Evolutionary conservation across 2,888 invertebrate genomes (phyloP).

Genomic region (Acanthopleura granulata): DNA sequence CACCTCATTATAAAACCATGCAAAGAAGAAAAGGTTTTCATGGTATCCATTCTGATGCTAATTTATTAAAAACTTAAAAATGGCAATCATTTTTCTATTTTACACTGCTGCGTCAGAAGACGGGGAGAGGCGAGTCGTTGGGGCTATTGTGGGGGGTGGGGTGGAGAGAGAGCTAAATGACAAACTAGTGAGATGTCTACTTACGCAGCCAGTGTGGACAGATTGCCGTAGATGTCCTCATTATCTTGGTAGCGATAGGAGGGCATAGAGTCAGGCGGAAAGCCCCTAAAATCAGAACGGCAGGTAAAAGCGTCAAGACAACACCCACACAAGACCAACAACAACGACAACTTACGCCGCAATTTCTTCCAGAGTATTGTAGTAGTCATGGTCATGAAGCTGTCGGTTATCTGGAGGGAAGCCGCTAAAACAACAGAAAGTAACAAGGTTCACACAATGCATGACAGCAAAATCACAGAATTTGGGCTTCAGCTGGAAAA

Average conservation of each 20-base stretch:
- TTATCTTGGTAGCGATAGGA: slow-evolving; percentile 44
- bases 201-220: slow-evolving; percentile 68
- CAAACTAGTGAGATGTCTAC: slow-evolving; percentile 22
- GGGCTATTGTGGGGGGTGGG: neutral
- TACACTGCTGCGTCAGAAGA: too few species aligned
- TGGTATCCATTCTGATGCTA: too few species aligned
- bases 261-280: slow-evolving; percentile 48
- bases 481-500: too few species aligned
- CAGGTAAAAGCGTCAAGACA: slow-evolving; percentile 21
- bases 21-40: too few species aligned
- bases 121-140: too few species aligned
- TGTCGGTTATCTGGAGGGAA: slow-evolving; percentile 76
- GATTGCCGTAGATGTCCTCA: slow-evolving; percentile 70
- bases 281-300: slow-evolving; percentile 52
- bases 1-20: too few species aligned
- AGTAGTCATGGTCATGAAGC: slow-evolving; percentile 48
- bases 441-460: neutral
- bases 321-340: neutral
- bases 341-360: slow-evolving; percentile 72
- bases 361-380: slow-evolving; percentile 57
- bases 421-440: slow-evolving; percentile 76
- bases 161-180: neutral
- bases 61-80: too few species aligned
- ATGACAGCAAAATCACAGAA: too few species aligned
- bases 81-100: too few species aligned